phyloP scores from a whole-genome alignment of 2,888 invertebrate genomes.

The Hipparchia sbordonii region DNA sequence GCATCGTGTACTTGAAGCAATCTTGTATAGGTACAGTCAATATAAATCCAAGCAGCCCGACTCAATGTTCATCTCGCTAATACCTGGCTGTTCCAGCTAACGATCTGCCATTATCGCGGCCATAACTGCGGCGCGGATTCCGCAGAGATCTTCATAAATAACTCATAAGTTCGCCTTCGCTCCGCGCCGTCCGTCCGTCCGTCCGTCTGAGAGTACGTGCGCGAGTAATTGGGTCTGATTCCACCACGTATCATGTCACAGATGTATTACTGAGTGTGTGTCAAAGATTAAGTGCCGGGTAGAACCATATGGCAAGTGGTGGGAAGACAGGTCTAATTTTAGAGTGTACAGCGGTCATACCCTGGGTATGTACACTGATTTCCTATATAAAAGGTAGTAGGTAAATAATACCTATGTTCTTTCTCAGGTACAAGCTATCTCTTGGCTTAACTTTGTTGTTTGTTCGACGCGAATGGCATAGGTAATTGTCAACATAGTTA shows the following conservation, averaged over 20 bases:
- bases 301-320: conserved; percentile 10
- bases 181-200: conserved; percentile 40
- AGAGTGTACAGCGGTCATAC: neutral
- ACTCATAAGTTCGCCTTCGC: conserved; percentile 44
- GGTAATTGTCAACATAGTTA: too few relatives aligned
- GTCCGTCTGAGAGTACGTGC: conserved; percentile 11
- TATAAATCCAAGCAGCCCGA: conserved; percentile 13
- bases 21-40: neutral
- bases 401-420: too few relatives aligned
- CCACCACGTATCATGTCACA: conserved; percentile 29
- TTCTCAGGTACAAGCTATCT: too few relatives aligned
- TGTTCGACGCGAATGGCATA: too few relatives aligned
- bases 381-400: too few relatives aligned
- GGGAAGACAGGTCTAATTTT: neutral
- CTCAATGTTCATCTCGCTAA: conserved; percentile 18
- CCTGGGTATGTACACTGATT: too few relatives aligned
- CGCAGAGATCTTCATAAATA: conserved; percentile 49
- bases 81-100: conserved; percentile 21
- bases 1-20: neutral
- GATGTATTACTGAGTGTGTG: conserved; percentile 5
- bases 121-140: conserved; percentile 25
- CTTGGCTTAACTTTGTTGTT: too few relatives aligned
- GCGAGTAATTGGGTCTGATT: conserved; percentile 42
- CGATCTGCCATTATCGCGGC: conserved; percentile 34
- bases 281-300: conserved; percentile 29